phyloP scores from a whole-genome alignment of 1,140 invertebrate species.

The Araneus ventricosus region DNA sequence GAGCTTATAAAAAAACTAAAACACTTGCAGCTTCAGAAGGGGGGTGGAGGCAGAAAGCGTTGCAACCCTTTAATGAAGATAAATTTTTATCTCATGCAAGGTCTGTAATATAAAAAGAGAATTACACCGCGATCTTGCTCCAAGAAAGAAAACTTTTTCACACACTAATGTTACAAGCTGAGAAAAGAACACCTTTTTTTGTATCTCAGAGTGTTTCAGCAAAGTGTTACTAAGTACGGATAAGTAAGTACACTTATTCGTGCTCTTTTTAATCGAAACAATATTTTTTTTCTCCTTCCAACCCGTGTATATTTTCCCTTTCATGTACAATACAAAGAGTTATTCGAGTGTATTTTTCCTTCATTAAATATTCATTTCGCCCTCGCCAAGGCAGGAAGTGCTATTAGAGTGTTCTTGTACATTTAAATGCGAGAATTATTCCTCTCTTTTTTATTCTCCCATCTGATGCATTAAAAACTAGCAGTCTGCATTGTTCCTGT shows the following conservation, averaged over 20 bases:
- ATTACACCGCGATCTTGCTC: slow-evolving; percentile 23
- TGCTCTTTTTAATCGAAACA: slow-evolving; percentile 29
- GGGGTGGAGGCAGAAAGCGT: neutral
- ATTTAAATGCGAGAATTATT: slow-evolving; percentile 3
- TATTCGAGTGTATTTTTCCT: slow-evolving; percentile 9
- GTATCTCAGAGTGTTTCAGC: neutral
- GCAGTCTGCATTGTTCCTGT: neutral
- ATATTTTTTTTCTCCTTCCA: neutral
- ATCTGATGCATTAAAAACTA: neutral
- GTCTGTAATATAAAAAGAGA: slow-evolving; percentile 3
- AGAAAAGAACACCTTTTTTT: slow-evolving; percentile 28
- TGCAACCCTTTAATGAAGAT: slow-evolving; percentile 45
- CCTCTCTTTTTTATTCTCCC: neutral
- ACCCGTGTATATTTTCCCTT: neutral
- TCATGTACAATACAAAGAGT: neutral
- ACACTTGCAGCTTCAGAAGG: neutral
- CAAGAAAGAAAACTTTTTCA: slow-evolving; percentile 20
- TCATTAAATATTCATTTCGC: slow-evolving; percentile 51
- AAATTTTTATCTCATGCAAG: slow-evolving; percentile 54
- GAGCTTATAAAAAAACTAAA: slow-evolving; percentile 10
- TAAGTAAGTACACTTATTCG: slow-evolving; percentile 46
- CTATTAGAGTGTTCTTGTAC: slow-evolving; percentile 36
- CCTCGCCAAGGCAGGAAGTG: neutral
- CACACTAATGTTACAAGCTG: neutral
- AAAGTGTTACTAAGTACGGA: slow-evolving; percentile 7